phyloP scores from a whole-genome alignment of 2,113 vertebrate species.

The Campylomormyrus tamandua region DNA sequence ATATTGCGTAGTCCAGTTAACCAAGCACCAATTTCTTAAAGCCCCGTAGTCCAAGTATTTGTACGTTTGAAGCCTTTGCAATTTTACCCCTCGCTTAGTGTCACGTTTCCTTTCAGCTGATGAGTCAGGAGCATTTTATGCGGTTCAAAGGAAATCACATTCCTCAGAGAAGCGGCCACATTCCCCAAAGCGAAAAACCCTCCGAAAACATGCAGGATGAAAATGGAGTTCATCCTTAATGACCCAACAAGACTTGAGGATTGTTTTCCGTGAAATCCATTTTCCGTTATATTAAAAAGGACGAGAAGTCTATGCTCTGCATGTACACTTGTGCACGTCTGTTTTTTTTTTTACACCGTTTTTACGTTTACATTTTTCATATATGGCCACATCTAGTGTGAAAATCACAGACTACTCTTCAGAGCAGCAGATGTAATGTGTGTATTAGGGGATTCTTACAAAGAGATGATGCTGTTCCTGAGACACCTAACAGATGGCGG shows the following conservation, averaged over 20 bases:
- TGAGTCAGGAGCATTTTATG: conserved; percentile 13
- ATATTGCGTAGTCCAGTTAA: not conserved
- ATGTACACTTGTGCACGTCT: not conserved
- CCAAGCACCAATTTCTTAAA: not conserved
- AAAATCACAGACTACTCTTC: not conserved
- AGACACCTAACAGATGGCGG: not conserved
- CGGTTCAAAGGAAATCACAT: conserved; percentile 15
- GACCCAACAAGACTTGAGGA: conserved; percentile 26
- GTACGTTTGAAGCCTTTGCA: not conserved
- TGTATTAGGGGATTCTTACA: not conserved
- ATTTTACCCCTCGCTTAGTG: not conserved
- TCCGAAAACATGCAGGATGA: conserved; percentile 27
- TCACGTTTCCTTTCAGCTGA: not conserved
- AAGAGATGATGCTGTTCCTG: not conserved
- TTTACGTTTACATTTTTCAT: not conserved
- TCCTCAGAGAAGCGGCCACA: conserved; percentile 9
- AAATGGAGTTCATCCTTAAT: conserved; percentile 36
- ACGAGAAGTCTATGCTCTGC: not conserved
- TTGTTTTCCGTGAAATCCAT: conserved; percentile 28
- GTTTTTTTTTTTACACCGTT: not conserved
- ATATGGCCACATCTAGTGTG: not conserved
- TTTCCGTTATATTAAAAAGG: conserved; percentile 18
- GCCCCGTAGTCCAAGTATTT: not conserved
- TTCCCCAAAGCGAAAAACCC: conserved; percentile 23
- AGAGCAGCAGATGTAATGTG: not conserved